phyloP scores from a whole-genome alignment of 2,113 vertebrate species.

The Pteruthius melanotis region DNA sequence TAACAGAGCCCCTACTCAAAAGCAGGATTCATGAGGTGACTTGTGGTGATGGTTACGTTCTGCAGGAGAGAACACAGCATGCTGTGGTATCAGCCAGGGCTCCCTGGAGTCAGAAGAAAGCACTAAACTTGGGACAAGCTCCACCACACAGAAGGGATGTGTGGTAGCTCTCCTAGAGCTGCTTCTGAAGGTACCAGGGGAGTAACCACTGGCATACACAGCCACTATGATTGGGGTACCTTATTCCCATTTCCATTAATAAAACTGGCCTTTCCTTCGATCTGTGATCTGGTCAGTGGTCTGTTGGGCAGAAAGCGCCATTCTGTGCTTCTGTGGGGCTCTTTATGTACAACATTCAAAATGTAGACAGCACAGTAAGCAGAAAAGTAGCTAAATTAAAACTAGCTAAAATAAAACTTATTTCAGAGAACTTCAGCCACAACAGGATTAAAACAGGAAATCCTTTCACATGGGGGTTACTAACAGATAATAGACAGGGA shows the following conservation, averaged over 20 bases:
- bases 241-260: not conserved
- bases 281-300: not conserved
- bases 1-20: not conserved
- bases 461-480: not conserved
- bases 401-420: not conserved
- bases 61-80: not conserved
- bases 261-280: not conserved
- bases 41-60: not conserved
- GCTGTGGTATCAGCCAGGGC: not conserved
- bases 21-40: not conserved
- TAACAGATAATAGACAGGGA: not conserved
- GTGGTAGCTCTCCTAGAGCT: not conserved
- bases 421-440: not conserved
- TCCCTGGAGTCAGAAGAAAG: not conserved
- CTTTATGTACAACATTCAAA: not conserved
- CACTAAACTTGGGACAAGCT: not conserved
- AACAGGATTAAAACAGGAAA: not conserved
- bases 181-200: not conserved
- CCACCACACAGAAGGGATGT: not conserved
- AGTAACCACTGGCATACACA: not conserved
- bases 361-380: not conserved
- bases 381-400: not conserved
- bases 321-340: not conserved
- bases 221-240: not conserved
- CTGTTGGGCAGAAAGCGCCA: not conserved